Evolutionary conservation across 2,888 invertebrate species (phyloP), one percentile per base, ranked within the genome.

Genomic region (Melanargia galathea): DNA sequence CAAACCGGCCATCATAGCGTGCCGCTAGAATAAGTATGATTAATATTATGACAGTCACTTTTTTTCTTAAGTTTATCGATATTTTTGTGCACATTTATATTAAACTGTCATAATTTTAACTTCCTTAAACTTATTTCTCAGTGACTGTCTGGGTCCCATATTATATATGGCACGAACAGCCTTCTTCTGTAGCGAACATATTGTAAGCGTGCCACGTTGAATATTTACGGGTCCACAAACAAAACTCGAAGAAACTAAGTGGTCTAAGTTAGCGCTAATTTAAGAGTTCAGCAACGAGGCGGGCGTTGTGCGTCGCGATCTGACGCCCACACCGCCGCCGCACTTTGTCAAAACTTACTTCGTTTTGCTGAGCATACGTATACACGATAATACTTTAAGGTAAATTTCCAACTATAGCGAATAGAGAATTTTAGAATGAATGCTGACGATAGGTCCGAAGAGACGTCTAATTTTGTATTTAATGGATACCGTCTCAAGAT

Each of bases 201-300:
- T 84, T 83, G 83, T 84, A 80, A 69, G 76, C 78, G 80, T 76
- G 78, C 79, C 80, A 79, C 84, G 81, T 84, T 77, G 78, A 84
- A 84, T 86, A 89, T 89, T 87, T 89, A 89, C 85, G 79, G 82
- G 81, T 84, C 82, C 86, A 81, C 87, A 87, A 87, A 88, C 88
- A 89, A 88, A 89, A 87, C 84, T 88, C 79, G 80, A 88, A 85
- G 85, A 86, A 87, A 84, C 85, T 87, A 89, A 87, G 86, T 87
- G 84, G 84, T 84, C 83, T 84, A 88, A 90, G 84, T 90, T 87
- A 79, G 84, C 78, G 84, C 85, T 90, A 90, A 90, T 90, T 87
- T 88, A 88, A 91, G 89, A 89, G 86, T 87, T 86, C 76, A 80
- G 79, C 75, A 77, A 73, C 77, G 74, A 78, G 76, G 77, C 77